Conservation (phyloP, 2,888 invertebrate species). For the Cheilosia pagana region DNA sequence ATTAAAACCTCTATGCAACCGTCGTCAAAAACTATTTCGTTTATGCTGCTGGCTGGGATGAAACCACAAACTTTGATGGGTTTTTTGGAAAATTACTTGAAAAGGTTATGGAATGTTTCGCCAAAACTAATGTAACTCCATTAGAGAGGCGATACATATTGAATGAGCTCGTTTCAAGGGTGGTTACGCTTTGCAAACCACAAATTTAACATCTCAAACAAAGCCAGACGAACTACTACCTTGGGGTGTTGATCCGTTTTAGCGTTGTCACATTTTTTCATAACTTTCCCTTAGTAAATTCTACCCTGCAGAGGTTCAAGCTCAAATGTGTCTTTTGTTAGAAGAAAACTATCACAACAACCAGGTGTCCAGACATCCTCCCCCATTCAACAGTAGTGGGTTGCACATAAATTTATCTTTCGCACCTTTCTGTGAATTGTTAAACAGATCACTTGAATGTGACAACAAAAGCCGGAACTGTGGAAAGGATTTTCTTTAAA, state of each 20-base stretch:
- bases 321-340: conserved; percentile 3
- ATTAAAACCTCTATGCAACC: not conserved
- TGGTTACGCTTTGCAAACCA: not conserved
- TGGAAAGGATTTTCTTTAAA: conserved; percentile 1
- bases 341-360: conserved; percentile 27
- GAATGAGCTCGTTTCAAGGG: conserved; percentile 13
- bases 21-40: conserved; percentile 10
- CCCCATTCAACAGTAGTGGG: not conserved
- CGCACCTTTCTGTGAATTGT: conserved; percentile 55
- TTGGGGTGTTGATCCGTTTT: not conserved
- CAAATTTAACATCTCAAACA: not conserved
- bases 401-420: conserved; percentile 48
- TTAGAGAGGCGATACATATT: conserved; percentile 28
- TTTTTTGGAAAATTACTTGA: conserved; percentile 8
- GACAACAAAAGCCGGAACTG: conserved; percentile 45
- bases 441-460: conserved; percentile 49
- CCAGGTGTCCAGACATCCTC: conserved; percentile 5
- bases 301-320: not conserved
- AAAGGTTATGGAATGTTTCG: conserved; percentile 31
- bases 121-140: conserved; percentile 12
- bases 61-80: conserved; percentile 25
- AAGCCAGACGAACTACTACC: not conserved
- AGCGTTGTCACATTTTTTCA: not conserved
- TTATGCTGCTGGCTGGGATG: not conserved
- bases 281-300: too few species aligned